Conservation (phyloP, 2,888 invertebrate genomes). For the Chrysolina oricalcia region DNA sequence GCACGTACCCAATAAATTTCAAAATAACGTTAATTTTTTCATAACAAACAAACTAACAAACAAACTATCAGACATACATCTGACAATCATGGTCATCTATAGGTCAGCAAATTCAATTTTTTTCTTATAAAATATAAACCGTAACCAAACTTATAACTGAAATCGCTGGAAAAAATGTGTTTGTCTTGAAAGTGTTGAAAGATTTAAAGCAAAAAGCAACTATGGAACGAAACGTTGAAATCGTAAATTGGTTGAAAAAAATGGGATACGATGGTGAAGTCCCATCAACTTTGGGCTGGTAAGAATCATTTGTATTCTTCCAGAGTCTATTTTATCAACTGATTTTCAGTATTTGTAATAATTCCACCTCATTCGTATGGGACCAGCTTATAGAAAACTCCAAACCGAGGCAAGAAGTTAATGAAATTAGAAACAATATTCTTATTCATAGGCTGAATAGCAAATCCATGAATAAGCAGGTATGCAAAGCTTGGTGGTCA, state of each 20-base stretch:
- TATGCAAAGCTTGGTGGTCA: slow-evolving; percentile 30
- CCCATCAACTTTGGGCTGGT: slow-evolving; percentile 54
- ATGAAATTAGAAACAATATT: slow-evolving; percentile 53
- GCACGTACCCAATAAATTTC: no score
- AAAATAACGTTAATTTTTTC: no score
- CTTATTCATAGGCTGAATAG: slow-evolving; percentile 52
- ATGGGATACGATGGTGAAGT: slow-evolving; percentile 58
- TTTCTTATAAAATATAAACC: not conserved
- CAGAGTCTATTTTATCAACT: not conserved
- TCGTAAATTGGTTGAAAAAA: slow-evolving; percentile 53
- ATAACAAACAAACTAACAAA: not conserved
- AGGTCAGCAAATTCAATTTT: not conserved
- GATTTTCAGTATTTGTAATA: slow-evolving; percentile 55
- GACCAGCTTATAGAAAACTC: slow-evolving; percentile 56
- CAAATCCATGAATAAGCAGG: slow-evolving; percentile 54
- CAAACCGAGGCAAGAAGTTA: slow-evolving; percentile 53
- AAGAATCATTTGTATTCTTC: slow-evolving; percentile 22
- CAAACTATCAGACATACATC: not conserved
- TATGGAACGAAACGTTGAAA: slow-evolving; percentile 50
- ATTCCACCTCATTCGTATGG: slow-evolving; percentile 58
- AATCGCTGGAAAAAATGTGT: not conserved
- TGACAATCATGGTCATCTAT: not conserved
- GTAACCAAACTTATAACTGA: not conserved
- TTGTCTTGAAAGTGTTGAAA: no score
- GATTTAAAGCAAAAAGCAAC: not conserved